Evolutionary conservation across 2,113 vertebrate genomes (phyloP), one percentile per base, ranked within the genome.

Genomic region (Albula goreensis): DNA sequence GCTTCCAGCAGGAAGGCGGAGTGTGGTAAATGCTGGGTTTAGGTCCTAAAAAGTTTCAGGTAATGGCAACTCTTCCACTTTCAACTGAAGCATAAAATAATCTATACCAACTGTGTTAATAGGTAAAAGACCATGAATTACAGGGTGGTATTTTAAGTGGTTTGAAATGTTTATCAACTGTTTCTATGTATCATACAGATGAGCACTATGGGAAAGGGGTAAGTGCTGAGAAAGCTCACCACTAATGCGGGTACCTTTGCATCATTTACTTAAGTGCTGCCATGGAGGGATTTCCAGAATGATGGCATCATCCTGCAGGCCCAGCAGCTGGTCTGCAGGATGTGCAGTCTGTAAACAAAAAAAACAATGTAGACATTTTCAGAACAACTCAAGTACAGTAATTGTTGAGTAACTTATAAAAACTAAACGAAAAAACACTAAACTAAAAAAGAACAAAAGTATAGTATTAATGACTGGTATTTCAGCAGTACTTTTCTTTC

Each of bases 401-500:
- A 25, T 84, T 41, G 19, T 50, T 78, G 80, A 31, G 50, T 49
- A 50, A 60, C 57, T 74, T 19, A 81, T 25, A 85, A 83, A 86
- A 25, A 77, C 77, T 51, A 50, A 82, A 85, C 77, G 85, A 84
- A 78, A 88, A 84, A 31, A 86, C 78, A 85, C 77, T 85, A 66
- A 83, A 78, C 85, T 86, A 90, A 84, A 93, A 89, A 91, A 91
- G 90, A 87, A 70, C 84, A 88, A 88, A 86, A 90, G 90, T 91
- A 86, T 90, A 85, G 89, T 85, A 87, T 91, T 92, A 93, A 93
- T 91, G 92, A 93, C 90, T 90, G 83, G 87, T 88, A 89, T 84
- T 90, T 89, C 91, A 89, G 90, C 90, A 92, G 92, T 94, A 93
- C 90, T 92, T 85, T 89, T 90, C 88, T 91, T 41, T 41, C 31